Conservation (phyloP, 2,888 invertebrate genomes). For the Scotopteryx bipunctaria region DNA sequence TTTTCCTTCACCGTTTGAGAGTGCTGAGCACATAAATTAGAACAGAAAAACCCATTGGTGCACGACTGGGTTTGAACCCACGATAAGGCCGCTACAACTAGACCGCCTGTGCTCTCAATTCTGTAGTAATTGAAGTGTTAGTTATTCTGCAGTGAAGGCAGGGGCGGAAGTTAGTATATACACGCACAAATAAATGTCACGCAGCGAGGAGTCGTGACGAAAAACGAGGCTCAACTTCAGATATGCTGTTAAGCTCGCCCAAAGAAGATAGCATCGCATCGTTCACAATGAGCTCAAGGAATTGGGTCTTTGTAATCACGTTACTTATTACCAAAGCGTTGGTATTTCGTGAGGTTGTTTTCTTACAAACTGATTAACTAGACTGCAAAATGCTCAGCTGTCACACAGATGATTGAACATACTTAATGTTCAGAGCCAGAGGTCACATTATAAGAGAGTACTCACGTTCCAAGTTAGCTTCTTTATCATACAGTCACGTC, state of each 20-base stretch:
- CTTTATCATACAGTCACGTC: constrained; percentile 41
- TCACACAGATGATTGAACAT: constrained; percentile 27
- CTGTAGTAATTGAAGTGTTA: too few relatives aligned
- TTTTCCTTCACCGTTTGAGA: too few relatives aligned
- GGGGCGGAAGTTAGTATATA: too few relatives aligned
- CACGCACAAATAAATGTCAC: constrained; percentile 58
- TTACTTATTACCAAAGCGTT: constrained; percentile 50
- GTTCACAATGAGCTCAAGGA: constrained; percentile 59
- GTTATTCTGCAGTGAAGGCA: too few relatives aligned
- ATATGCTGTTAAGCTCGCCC: constrained; percentile 65
- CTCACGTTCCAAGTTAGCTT: constrained; percentile 35
- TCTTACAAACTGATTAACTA: constrained; percentile 26
- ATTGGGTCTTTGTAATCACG: constrained; percentile 57
- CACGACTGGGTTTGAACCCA: too few relatives aligned
- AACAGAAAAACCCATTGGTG: too few relatives aligned
- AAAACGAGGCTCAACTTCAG: constrained; percentile 54
- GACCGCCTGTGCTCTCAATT: too few relatives aligned
- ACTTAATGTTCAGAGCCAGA: constrained; percentile 31
- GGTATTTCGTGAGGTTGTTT: constrained; percentile 34
- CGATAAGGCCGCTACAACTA: too few relatives aligned
- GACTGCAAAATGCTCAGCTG: constrained; percentile 25
- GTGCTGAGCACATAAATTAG: too few relatives aligned
- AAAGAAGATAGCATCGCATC: constrained; percentile 64
- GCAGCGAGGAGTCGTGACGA: constrained; percentile 48
- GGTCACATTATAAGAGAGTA: constrained; percentile 21